These are phyloP conservation scores for Boulengeromyrus knoepffleri DNA, from an alignment of 2,113 vertebrate genomes.

Conservation along the genomic window DNA sequence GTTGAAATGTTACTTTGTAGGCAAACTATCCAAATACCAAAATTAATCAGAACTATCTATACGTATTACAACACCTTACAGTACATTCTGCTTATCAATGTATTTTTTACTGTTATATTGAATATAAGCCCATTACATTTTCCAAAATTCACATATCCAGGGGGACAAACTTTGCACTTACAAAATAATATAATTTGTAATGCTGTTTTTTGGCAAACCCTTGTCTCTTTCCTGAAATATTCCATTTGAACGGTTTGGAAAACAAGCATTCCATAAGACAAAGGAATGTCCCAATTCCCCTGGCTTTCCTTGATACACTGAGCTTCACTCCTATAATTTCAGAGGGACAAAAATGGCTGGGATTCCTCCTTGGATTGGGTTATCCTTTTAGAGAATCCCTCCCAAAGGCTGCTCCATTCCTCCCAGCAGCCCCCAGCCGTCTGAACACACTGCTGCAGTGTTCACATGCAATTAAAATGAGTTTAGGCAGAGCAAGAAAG, in stretches of 20 bases:
- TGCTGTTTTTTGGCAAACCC: neutral
- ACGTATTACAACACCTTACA: neutral
- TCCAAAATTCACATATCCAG: neutral
- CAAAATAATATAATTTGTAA: neutral
- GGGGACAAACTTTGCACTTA: neutral
- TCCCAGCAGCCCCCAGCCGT: conserved; percentile 37
- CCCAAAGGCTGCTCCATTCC: conserved; percentile 62
- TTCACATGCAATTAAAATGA: conserved; percentile 72
- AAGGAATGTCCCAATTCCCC: conserved; percentile 9
- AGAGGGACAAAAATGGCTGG: conserved; percentile 17
- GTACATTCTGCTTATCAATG: neutral
- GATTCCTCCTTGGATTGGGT: conserved; percentile 55
- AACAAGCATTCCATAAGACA: neutral
- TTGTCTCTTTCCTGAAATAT: neutral
- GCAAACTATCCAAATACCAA: neutral
- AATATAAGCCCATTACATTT: neutral
- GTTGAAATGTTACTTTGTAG: neutral
- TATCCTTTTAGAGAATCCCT: conserved; percentile 31
- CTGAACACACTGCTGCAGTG: conserved; percentile 46
- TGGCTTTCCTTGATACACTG: conserved; percentile 16
- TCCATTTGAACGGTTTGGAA: neutral
- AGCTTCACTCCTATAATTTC: conserved; percentile 30
- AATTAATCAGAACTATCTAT: neutral
- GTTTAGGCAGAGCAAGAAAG: conserved; percentile 68
- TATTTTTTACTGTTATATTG: neutral